A percentile compares a stretch with the other conserved stretches of the same genome.
These are phyloP conservation scores for Menidia beryllina DNA, from an alignment of 2,113 vertebrate species.

Conservation along the genomic window DNA sequence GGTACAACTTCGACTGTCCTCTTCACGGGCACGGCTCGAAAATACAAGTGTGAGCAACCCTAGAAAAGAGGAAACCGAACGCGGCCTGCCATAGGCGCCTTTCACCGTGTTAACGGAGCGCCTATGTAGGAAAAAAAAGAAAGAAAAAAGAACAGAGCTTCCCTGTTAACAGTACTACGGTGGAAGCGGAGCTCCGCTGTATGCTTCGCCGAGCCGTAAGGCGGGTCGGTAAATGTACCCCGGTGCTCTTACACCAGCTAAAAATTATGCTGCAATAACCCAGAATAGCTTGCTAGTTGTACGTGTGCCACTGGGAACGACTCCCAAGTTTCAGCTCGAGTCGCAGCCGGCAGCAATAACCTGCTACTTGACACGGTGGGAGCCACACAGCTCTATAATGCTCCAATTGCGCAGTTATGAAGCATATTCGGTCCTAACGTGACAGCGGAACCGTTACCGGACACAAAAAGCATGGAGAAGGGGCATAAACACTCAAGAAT, in stretches of 20 bases:
- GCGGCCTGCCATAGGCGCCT: background rate
- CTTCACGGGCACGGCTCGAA: conserved; percentile 11
- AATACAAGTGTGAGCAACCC: conserved; percentile 52
- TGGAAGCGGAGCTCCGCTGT: no score
- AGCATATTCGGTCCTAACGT: conserved; percentile 25
- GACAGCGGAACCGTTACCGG: background rate
- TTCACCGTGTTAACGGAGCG: background rate
- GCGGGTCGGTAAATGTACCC: conserved; percentile 34
- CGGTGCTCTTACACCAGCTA: conserved; percentile 16
- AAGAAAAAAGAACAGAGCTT: background rate
- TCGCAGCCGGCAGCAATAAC: conserved; percentile 15
- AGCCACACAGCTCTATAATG: conserved; percentile 12
- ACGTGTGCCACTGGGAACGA: conserved; percentile 12
- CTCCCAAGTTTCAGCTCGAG: conserved; percentile 45
- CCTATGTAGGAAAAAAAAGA: background rate
- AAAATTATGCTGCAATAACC: conserved; percentile 51
- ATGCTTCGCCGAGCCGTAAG: background rate
- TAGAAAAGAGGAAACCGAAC: conserved; percentile 23
- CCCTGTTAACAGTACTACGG: no score
- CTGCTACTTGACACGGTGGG: conserved; percentile 32
- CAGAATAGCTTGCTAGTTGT: conserved; percentile 29
- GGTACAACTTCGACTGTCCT: conserved; percentile 7
- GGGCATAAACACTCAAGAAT: background rate
- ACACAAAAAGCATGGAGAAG: background rate
- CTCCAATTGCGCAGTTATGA: conserved; percentile 73